Evolutionary conservation across 1,140 invertebrate genomes (phyloP).

Genomic region (Vanessa tameamea): DNA sequence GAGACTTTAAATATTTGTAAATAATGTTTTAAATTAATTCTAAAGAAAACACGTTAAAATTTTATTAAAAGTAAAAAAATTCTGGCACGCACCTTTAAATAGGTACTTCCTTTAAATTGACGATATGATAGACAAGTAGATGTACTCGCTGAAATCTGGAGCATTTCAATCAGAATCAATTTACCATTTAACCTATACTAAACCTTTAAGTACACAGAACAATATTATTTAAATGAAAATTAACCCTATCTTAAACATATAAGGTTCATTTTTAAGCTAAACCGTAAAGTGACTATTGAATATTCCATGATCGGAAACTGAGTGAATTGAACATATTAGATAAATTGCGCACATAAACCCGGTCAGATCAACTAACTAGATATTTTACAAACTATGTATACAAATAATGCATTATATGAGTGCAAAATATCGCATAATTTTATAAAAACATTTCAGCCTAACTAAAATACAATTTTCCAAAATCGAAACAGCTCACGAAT

Average conservation of each 20-base stretch:
- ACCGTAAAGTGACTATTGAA: background rate
- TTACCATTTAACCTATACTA: slow-evolving; percentile 50
- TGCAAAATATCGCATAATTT: no score
- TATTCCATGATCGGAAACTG: slow-evolving; percentile 19
- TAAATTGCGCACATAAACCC: slow-evolving; percentile 12
- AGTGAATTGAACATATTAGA: slow-evolving; percentile 24
- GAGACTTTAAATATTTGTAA: no score
- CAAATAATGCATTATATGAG: background rate
- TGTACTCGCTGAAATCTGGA: slow-evolving; percentile 58
- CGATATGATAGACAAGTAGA: slow-evolving; percentile 31
- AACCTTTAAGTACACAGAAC: slow-evolving; percentile 20
- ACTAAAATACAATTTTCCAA: no score
- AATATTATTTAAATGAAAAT: background rate
- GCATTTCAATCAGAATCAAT: slow-evolving; percentile 64
- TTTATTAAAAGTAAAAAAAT: background rate
- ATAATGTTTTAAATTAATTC: no score
- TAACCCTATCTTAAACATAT: background rate
- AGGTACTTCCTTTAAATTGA: slow-evolving; percentile 22
- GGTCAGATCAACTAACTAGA: background rate
- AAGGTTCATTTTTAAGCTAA: background rate
- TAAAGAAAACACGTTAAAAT: no score
- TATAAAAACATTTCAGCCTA: no score
- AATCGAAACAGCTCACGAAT: no score
- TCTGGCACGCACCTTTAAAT: slow-evolving; percentile 10
- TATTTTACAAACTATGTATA: background rate